Evolutionary conservation across 2,797 vertebrate genomes (phyloP).

Genomic region (Eulemur mongoz): DNA sequence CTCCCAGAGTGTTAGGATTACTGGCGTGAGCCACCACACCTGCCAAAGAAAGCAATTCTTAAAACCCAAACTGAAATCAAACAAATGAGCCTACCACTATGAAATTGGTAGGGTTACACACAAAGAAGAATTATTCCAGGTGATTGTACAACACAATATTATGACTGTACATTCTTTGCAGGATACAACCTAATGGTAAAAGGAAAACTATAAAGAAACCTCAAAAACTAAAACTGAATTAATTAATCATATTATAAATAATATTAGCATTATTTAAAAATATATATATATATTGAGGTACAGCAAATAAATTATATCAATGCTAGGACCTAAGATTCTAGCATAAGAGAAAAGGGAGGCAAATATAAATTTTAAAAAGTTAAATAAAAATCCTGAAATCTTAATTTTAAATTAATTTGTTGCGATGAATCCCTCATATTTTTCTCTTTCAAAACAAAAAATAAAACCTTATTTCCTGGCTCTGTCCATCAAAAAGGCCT

Average conservation of each 20-base stretch:
- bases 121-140: constrained; percentile 8
- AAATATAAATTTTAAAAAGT: constrained; percentile 14
- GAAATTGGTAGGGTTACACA: constrained; percentile 6
- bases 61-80: neutral
- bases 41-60: neutral
- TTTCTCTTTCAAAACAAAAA: neutral
- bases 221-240: neutral
- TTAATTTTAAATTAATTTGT: constrained; percentile 40
- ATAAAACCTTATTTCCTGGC: neutral
- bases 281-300: neutral
- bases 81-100: neutral
- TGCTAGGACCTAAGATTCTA: neutral
- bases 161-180: neutral
- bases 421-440: neutral
- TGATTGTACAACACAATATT: neutral
- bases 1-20: too few relatives aligned
- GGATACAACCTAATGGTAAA: neutral
- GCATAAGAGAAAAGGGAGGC: neutral
- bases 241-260: neutral
- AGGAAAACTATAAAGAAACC: constrained; percentile 5
- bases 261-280: constrained; percentile 2
- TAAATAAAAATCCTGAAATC: neutral
- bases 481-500: neutral
- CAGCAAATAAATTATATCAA: neutral
- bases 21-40: too few relatives aligned